These are phyloP conservation scores for Caradrina kadenii DNA, from an alignment of 2,888 invertebrate genomes.

Conservation along the genomic window DNA sequence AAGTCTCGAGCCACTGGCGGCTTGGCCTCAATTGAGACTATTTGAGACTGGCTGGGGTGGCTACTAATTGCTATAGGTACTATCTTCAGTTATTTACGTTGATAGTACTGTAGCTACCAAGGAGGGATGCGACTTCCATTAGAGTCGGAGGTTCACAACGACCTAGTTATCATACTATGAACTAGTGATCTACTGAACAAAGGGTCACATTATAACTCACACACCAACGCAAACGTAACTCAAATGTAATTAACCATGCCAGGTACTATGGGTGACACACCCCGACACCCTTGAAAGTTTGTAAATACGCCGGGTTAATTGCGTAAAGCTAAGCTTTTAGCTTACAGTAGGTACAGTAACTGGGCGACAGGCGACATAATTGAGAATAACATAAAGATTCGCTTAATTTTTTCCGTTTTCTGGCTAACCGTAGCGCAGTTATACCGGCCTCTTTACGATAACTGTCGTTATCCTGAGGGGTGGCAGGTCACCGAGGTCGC, in stretches of 20 bases:
- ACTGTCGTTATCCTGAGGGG: slow-evolving; percentile 77
- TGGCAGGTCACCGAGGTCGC: slow-evolving; percentile 71
- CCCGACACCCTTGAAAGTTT: slow-evolving; percentile 61
- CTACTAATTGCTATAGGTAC: slow-evolving; percentile 73
- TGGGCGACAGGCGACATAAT: slow-evolving; percentile 29
- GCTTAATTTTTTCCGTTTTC: slow-evolving; percentile 59
- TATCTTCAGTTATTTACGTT: slow-evolving; percentile 78
- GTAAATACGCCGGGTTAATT: slow-evolving; percentile 63
- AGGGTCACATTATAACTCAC: slow-evolving; percentile 56
- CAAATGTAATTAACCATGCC: slow-evolving; percentile 65
- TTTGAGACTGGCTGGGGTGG: slow-evolving; percentile 66
- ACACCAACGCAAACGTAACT: slow-evolving; percentile 58
- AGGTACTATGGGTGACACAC: slow-evolving; percentile 60
- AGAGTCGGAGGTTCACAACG: slow-evolving; percentile 41
- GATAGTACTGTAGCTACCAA: slow-evolving; percentile 48
- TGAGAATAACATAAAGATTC: slow-evolving; percentile 60
- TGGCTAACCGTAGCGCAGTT: slow-evolving; percentile 56
- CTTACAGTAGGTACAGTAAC: slow-evolving; percentile 24
- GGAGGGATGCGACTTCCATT: slow-evolving; percentile 59
- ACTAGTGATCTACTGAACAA: slow-evolving; percentile 62
- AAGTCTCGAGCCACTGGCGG: slow-evolving; percentile 62
- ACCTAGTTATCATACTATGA: neutral
- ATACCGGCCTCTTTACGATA: slow-evolving; percentile 74
- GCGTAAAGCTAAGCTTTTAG: slow-evolving; percentile 37
- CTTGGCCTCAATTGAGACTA: slow-evolving; percentile 72